A percentile compares a stretch with the other conserved stretches of the same genome.
These are phyloP conservation scores for Chymomyza amoena DNA, from an alignment of 2,888 invertebrate genomes.

Conservation along the genomic window DNA sequence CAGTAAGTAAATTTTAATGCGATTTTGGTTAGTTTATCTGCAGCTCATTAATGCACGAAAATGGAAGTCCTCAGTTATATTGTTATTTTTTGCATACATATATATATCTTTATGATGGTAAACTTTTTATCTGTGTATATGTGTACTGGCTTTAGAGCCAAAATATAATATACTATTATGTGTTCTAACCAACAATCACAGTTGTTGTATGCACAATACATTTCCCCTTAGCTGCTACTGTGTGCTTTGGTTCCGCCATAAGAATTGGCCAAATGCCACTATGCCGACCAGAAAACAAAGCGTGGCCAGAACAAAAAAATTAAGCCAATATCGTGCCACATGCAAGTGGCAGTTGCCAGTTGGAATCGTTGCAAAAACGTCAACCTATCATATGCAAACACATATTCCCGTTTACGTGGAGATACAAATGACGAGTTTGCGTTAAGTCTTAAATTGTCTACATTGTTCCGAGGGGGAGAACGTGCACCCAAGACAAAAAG, in stretches of 20 bases:
- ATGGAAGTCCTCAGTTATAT: neutral
- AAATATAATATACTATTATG: no score
- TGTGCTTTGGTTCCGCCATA: constrained; percentile 23
- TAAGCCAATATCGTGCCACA: constrained; percentile 3
- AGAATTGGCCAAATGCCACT: constrained; percentile 15
- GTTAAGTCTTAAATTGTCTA: neutral
- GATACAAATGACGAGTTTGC: neutral
- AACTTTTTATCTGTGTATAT: no score
- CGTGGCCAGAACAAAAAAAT: constrained; percentile 32
- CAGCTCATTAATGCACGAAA: constrained; percentile 26
- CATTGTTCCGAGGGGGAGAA: neutral
- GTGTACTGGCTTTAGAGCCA: no score
- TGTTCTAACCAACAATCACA: no score
- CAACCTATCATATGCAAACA: constrained; percentile 18
- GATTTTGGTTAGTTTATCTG: constrained; percentile 37
- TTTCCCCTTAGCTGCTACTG: no score
- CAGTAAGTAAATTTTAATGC: constrained; percentile 48
- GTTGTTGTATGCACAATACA: no score
- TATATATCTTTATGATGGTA: no score
- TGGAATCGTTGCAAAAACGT: constrained; percentile 8
- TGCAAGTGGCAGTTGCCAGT: constrained; percentile 15
- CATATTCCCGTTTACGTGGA: neutral
- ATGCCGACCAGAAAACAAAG: constrained; percentile 10
- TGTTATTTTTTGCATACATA: no score
- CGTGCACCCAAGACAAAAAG: no score